Conservation (phyloP, 2,113 vertebrate species). For the Pelobates fuscus region DNA sequence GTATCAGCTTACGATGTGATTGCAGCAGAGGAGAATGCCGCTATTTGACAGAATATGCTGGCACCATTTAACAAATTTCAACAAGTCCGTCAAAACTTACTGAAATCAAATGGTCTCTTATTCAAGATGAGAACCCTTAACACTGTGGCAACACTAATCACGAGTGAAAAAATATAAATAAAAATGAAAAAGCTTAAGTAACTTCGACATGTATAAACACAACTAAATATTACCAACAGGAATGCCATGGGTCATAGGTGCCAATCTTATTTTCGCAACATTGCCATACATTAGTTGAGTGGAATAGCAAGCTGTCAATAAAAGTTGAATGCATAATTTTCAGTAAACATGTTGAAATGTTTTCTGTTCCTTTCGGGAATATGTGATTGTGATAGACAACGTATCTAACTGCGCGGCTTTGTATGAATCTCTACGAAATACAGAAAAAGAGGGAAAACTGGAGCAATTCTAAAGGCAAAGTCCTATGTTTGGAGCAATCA, state of each 20-base stretch:
- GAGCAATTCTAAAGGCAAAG: too few species aligned
- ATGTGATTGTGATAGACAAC: too few species aligned
- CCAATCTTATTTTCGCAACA: conserved; percentile 8
- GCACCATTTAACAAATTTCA: conserved; percentile 41
- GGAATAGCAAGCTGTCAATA: conserved; percentile 20
- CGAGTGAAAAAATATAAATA: conserved; percentile 32
- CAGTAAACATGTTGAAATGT: background rate
- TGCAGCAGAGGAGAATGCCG: conserved; percentile 36
- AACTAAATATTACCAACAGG: conserved; percentile 22
- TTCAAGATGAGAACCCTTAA: conserved; percentile 27
- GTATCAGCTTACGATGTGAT: conserved; percentile 42
- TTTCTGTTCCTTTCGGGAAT: too few species aligned
- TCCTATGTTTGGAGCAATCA: too few species aligned
- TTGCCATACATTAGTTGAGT: background rate
- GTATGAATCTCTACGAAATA: too few species aligned
- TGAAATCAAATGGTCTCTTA: conserved; percentile 33
- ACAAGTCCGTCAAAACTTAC: conserved; percentile 38
- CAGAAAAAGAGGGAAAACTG: too few species aligned
- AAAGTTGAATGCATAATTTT: background rate
- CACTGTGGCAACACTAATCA: conserved; percentile 12
- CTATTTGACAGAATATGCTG: conserved; percentile 49
- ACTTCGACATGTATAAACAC: conserved; percentile 38
- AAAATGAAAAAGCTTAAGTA: conserved; percentile 49
- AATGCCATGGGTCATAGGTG: conserved; percentile 3
- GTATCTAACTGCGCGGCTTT: too few species aligned